phyloP scores from a whole-genome alignment of 2,113 vertebrate genomes.

The Arothron firmamentum region DNA sequence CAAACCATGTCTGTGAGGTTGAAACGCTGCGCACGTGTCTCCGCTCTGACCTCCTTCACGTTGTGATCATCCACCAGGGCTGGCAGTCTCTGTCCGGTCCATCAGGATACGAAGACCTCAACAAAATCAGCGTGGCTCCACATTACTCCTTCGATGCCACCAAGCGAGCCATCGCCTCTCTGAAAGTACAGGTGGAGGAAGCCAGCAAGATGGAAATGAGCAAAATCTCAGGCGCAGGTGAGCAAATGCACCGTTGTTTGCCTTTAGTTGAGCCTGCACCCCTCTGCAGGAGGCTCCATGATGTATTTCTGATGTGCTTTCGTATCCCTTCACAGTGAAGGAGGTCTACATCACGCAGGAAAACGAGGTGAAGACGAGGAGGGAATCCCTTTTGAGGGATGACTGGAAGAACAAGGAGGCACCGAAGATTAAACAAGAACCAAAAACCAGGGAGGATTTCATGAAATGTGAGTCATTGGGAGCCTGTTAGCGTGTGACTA shows the following conservation, averaged over 20 bases:
- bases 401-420: slow-evolving; percentile 40
- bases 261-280: neutral
- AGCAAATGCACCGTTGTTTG: neutral
- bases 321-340: slow-evolving; percentile 47
- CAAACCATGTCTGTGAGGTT: neutral
- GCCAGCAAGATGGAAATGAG: slow-evolving; percentile 66
- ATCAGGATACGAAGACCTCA: slow-evolving; percentile 76
- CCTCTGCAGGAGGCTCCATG: neutral
- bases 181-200: slow-evolving; percentile 76
- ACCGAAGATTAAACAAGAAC: slow-evolving; percentile 35
- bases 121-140: slow-evolving; percentile 63
- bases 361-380: slow-evolving; percentile 28
- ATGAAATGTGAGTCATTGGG: slow-evolving; percentile 64
- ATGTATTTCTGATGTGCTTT: neutral
- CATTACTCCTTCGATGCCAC: slow-evolving; percentile 71
- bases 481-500: neutral
- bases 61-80: slow-evolving; percentile 48
- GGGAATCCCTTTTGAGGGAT: slow-evolving; percentile 34
- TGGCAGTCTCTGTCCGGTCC: slow-evolving; percentile 76
- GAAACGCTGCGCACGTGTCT: neutral
- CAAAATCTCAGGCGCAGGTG: slow-evolving; percentile 72
- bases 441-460: slow-evolving; percentile 62
- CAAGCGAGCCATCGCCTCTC: slow-evolving; percentile 69
- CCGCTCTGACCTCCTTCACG: slow-evolving; percentile 10
- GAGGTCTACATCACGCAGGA: slow-evolving; percentile 66